Conservation (phyloP, 2,888 invertebrate species). For the Standfussiana lucernea region DNA sequence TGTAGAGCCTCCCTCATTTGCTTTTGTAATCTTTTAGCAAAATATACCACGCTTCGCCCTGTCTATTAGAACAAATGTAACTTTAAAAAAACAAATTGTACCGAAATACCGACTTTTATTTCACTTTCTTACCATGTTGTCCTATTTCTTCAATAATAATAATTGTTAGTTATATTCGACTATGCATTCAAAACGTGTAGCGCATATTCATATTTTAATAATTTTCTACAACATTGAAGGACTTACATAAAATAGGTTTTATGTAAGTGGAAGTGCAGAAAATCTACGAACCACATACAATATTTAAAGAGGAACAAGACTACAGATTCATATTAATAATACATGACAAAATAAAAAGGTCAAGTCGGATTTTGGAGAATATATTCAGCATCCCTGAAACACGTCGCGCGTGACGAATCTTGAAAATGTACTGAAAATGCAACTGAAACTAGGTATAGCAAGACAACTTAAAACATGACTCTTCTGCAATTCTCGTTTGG, state of each 20-base stretch:
- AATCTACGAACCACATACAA: slow-evolving; percentile 11
- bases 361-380: slow-evolving; percentile 7
- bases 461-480: not conserved
- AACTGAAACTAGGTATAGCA: slow-evolving; percentile 21
- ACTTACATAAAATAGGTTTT: slow-evolving; percentile 15
- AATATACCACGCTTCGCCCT: not conserved
- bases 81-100: not conserved
- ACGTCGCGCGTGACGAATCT: slow-evolving; percentile 30
- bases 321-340: slow-evolving; percentile 24
- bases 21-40: not conserved
- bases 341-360: slow-evolving; percentile 40
- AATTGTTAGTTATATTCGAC: not conserved
- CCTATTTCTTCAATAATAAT: too few relatives aligned
- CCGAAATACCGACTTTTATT: not conserved
- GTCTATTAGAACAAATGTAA: not conserved
- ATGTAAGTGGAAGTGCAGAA: not conserved
- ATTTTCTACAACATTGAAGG: not conserved
- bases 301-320: slow-evolving; percentile 17
- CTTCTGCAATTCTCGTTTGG: not conserved
- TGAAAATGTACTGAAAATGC: slow-evolving; percentile 42
- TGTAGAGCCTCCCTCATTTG: slow-evolving; percentile 10
- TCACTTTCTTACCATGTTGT: not conserved
- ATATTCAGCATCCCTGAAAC: slow-evolving; percentile 26
- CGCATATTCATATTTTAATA: not conserved
- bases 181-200: not conserved